phyloP scores from a whole-genome alignment of 2,888 invertebrate genomes.

The Pemphredon lugubris region DNA sequence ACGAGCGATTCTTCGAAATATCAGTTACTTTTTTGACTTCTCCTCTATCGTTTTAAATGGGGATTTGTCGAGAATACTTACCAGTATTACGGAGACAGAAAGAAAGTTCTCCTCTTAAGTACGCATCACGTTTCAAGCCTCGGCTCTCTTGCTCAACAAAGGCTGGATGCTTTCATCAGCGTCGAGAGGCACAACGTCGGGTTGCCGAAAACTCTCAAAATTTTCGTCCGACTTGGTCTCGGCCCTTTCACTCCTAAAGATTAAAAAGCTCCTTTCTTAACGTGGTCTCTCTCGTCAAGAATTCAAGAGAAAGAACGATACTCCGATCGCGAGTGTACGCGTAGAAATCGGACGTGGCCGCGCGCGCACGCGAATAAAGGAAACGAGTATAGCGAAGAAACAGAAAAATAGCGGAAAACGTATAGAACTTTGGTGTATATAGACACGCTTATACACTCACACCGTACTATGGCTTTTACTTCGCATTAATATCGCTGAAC shows the following conservation, averaged over 20 bases:
- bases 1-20: too few relatives aligned
- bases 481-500: slow-evolving; percentile 25
- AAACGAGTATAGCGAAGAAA: slow-evolving; percentile 6
- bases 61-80: slow-evolving; percentile 13
- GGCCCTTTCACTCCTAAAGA: slow-evolving; percentile 39
- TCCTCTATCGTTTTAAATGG: too few relatives aligned
- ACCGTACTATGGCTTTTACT: slow-evolving; percentile 8
- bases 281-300: not conserved
- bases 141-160: not conserved
- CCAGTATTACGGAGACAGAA: slow-evolving; percentile 15
- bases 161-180: slow-evolving; percentile 34
- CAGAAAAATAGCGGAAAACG: not conserved
- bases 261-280: slow-evolving; percentile 44
- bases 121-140: slow-evolving; percentile 2
- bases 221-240: slow-evolving; percentile 30
- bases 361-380: slow-evolving; percentile 1
- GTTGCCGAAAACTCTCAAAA: slow-evolving; percentile 42
- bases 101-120: slow-evolving; percentile 6
- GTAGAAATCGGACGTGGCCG: too few relatives aligned
- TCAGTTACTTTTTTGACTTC: too few relatives aligned
- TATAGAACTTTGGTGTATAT: not conserved
- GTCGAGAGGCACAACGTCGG: slow-evolving; percentile 3
- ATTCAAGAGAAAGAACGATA: slow-evolving; percentile 1
- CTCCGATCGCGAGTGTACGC: slow-evolving; percentile 30
- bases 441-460: too few relatives aligned